A percentile compares a stretch with the other conserved stretches of the same genome.
Conservation (phyloP, 2,797 vertebrate genomes). For the Phrynocephalus vlangalii region DNA sequence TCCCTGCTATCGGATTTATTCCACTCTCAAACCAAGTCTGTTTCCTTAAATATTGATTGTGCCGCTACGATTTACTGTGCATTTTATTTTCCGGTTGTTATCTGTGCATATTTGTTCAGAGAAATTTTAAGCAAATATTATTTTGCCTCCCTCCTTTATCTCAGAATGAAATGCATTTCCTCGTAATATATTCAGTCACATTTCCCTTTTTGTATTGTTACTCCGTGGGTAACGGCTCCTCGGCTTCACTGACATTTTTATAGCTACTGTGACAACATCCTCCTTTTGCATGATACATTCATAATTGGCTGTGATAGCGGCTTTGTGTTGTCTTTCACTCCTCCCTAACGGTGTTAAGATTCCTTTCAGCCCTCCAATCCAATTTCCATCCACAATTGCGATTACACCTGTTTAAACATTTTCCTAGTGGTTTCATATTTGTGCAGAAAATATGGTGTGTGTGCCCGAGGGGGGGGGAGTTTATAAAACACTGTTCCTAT, state of each 20-base stretch:
- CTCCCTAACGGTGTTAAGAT: constrained; percentile 58
- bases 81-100: constrained; percentile 41
- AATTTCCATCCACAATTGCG: constrained; percentile 59
- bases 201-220: constrained; percentile 65
- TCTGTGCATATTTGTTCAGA: constrained; percentile 35
- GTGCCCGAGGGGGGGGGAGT: neutral
- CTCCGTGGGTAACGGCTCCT: constrained; percentile 62
- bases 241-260: constrained; percentile 69
- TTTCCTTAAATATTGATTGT: constrained; percentile 50
- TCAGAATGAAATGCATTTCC: constrained; percentile 43
- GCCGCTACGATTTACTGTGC: neutral
- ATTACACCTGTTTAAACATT: constrained; percentile 61
- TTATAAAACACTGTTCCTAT: constrained; percentile 67
- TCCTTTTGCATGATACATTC: constrained; percentile 67
- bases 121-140: constrained; percentile 52
- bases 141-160: constrained; percentile 55
- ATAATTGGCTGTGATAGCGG: constrained; percentile 51
- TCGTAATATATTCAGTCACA: constrained; percentile 56
- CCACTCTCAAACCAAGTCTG: constrained; percentile 46
- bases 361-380: constrained; percentile 57
- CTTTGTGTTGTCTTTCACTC: constrained; percentile 50
- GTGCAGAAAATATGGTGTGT: constrained; percentile 4
- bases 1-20: neutral
- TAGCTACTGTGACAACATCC: constrained; percentile 65
- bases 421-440: constrained; percentile 64